These are phyloP conservation scores for Drosophila neonasuta DNA, from an alignment of 2,888 invertebrate genomes.

Conservation along the genomic window DNA sequence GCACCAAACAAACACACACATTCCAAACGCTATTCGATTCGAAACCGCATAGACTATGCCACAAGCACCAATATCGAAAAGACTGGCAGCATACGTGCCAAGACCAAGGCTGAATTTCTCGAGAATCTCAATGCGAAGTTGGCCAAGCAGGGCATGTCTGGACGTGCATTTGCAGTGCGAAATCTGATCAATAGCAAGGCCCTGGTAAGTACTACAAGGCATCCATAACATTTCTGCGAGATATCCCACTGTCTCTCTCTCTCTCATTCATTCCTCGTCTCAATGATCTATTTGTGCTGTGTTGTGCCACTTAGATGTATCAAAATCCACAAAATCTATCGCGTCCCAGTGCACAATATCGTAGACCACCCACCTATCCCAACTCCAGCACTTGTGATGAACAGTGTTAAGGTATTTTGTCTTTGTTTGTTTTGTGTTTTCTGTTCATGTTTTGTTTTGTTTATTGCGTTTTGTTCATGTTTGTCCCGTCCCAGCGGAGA, in stretches of 20 bases:
- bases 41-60: slow-evolving; percentile 75
- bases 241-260: too few relatives aligned
- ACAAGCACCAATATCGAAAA: slow-evolving; percentile 82
- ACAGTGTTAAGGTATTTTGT: slow-evolving; percentile 77
- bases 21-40: slow-evolving; percentile 19
- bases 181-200: slow-evolving; percentile 89
- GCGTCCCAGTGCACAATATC: slow-evolving; percentile 81
- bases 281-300: slow-evolving; percentile 25
- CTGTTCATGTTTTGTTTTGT: slow-evolving; percentile 23
- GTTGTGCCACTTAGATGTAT: slow-evolving; percentile 64
- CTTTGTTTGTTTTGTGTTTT: slow-evolving; percentile 20
- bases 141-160: slow-evolving; percentile 85
- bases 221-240: neutral
- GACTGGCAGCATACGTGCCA: slow-evolving; percentile 82
- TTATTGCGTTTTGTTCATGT: slow-evolving; percentile 31
- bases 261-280: neutral
- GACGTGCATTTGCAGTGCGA: slow-evolving; percentile 86
- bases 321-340: slow-evolving; percentile 80
- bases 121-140: slow-evolving; percentile 92
- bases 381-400: slow-evolving; percentile 65
- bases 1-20: slow-evolving; percentile 26
- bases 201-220: slow-evolving; percentile 83
- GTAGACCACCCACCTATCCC: slow-evolving; percentile 74
- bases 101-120: slow-evolving; percentile 86
- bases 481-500: slow-evolving; percentile 12